Conservation (phyloP, 1,140 invertebrate species). For the Philopotamus ludificatus region DNA sequence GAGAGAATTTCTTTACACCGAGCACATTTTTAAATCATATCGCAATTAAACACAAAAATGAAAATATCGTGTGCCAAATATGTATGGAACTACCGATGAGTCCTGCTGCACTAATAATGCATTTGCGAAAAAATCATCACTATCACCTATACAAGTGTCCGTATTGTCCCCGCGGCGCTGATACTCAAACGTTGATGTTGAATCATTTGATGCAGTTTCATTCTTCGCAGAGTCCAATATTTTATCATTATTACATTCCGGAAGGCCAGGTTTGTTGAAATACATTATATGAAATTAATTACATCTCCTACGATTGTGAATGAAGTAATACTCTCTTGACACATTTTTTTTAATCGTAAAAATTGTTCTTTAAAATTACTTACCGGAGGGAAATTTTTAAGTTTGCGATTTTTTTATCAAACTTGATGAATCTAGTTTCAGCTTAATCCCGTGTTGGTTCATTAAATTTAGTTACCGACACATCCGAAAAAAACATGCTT, state of each 20-base stretch:
- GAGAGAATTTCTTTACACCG: conserved; percentile 5
- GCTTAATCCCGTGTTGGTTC: too few species aligned
- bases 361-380: too few species aligned
- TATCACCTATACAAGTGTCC: conserved; percentile 19
- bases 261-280: too few species aligned
- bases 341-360: too few species aligned
- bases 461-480: too few species aligned
- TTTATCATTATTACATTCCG: neutral
- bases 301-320: too few species aligned
- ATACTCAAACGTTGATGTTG: neutral
- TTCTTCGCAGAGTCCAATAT: neutral
- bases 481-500: too few species aligned
- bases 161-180: conserved; percentile 13
- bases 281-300: too few species aligned
- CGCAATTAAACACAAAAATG: neutral
- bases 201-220: conserved; percentile 16
- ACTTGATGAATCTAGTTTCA: too few species aligned
- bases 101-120: neutral
- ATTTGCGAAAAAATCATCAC: neutral
- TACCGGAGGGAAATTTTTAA: too few species aligned
- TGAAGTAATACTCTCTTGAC: too few species aligned
- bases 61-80: conserved; percentile 2
- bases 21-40: conserved; percentile 1
- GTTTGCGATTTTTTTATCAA: too few species aligned
- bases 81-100: neutral